Evolutionary conservation across 2,888 invertebrate genomes (phyloP), one percentile per base, ranked within the genome.

Genomic region (Bellardia pandia): DNA sequence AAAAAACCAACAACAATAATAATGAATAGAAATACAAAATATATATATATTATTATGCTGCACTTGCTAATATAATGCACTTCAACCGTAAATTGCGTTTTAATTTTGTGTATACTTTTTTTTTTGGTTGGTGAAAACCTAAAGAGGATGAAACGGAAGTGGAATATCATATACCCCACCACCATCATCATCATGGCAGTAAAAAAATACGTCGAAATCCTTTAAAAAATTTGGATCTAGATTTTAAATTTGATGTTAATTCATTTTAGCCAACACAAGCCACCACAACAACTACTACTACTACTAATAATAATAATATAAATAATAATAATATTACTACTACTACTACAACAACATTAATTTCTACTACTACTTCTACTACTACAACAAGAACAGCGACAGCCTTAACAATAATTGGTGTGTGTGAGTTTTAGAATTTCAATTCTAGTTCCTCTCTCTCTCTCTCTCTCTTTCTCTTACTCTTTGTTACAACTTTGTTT

Each of bases 181-280:
- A 92, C 90, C 92, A 92, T 91, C 92, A 92, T 90, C 92, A 92
- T 89, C 91, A 91, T 90, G 92, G 92, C 91, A 89, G 91, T 90
- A 88, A 89, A 81, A 92, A 92, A 91, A 69, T 91, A 68, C 91
- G 79, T 86, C 91, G 92, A 89, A 92, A 92, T 92, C 92, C 92
- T 78, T 90, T 92, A 84, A 91, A 90, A 90, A 92, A 92, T 89
- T 91, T 92, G 91, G 92, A 92, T 92, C 92, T 92, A 88, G 92
- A 92, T 88, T 92, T 92, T 89, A 92, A 92, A 90, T 92, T 92
- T 88, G 92, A 92, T 91, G 92, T 92, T 88, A 92, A 92, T 90
- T 92, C 92, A 90, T 92, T 92, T 92, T 92, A 92, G 92, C 91
- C 85, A 74, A 87, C 81, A 74, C 74, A 78, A 42, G 16, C 14